These are phyloP conservation scores for Eupeodes latifasciatus DNA, from an alignment of 2,888 invertebrate genomes.

Conservation along the genomic window DNA sequence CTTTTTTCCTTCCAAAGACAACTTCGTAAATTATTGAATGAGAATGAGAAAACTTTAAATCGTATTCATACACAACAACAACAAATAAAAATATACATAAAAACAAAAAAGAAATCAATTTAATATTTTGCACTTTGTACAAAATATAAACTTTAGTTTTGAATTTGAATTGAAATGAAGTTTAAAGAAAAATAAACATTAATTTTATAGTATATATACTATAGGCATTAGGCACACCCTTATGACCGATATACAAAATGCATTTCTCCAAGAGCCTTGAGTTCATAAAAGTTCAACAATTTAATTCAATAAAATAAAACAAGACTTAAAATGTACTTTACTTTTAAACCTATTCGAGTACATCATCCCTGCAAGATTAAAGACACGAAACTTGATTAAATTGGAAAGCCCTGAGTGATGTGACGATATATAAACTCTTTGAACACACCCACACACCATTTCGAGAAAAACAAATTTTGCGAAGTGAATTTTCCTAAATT, in stretches of 20 bases:
- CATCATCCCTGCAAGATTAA: background rate
- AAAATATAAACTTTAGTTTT: constrained; percentile 58
- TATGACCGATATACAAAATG: background rate
- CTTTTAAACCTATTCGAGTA: background rate
- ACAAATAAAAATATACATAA: constrained; percentile 23
- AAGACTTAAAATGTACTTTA: too few species aligned
- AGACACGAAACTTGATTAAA: background rate
- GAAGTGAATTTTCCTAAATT: constrained; percentile 23
- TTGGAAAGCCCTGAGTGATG: background rate
- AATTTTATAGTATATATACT: too few species aligned
- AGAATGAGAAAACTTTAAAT: constrained; percentile 75
- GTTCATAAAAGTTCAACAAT: background rate
- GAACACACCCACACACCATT: too few species aligned
- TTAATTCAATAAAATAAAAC: background rate
- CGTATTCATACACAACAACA: constrained; percentile 61
- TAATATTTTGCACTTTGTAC: constrained; percentile 63
- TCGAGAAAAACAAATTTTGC: background rate
- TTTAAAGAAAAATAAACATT: constrained; percentile 43
- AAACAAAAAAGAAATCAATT: constrained; percentile 64
- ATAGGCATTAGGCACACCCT: constrained; percentile 18
- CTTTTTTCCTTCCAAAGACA: constrained; percentile 28
- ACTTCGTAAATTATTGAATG: constrained; percentile 64
- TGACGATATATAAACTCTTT: background rate
- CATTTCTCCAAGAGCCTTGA: constrained; percentile 1
- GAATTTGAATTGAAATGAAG: constrained; percentile 47